Conservation (phyloP, 64 coral and sea anemone species). For the Cladopsammia gracilis region DNA sequence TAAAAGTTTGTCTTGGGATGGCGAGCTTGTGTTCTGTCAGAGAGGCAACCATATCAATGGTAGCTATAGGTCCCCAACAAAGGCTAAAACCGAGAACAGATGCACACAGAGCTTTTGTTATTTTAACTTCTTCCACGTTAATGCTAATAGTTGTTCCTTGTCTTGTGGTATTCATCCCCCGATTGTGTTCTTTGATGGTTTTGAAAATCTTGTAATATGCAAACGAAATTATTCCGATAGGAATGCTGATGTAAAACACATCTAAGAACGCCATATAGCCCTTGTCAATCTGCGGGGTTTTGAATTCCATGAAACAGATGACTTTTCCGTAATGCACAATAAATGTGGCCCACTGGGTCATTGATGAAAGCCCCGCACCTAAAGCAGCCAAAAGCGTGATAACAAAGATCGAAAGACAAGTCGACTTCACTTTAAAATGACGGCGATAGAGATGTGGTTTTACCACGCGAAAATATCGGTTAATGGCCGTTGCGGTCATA, state of each 20-base stretch:
- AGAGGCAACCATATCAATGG: slow-evolving; percentile 65
- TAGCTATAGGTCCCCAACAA: slow-evolving; percentile 73
- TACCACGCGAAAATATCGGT: slow-evolving; percentile 77
- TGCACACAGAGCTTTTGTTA: slow-evolving; percentile 70
- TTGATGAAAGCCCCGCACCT: slow-evolving; percentile 38
- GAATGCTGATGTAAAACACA: slow-evolving; percentile 35
- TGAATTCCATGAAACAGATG: slow-evolving; percentile 64
- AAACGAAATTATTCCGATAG: slow-evolving; percentile 57
- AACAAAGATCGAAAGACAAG: slow-evolving; percentile 6
- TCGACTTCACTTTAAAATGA: slow-evolving; percentile 48
- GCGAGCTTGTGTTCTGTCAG: slow-evolving; percentile 9
- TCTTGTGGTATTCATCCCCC: neutral
- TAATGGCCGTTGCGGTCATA: slow-evolving; percentile 77
- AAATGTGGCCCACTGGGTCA: slow-evolving; percentile 24
- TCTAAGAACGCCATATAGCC: slow-evolving; percentile 63
- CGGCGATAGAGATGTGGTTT: slow-evolving; percentile 47
- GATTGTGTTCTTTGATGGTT: slow-evolving; percentile 47
- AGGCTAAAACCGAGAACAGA: slow-evolving; percentile 59
- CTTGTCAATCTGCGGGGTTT: slow-evolving; percentile 11
- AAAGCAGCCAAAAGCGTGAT: slow-evolving; percentile 33
- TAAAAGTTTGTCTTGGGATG: slow-evolving; percentile 37
- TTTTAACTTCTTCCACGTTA: slow-evolving; percentile 65
- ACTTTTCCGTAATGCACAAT: slow-evolving; percentile 70
- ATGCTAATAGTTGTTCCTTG: neutral
- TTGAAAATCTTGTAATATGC: slow-evolving; percentile 69